Evolutionary conservation across 2,797 vertebrate species (phyloP), one percentile per base, ranked within the genome.

Genomic region (Microctenopoma steveboyesi): DNA sequence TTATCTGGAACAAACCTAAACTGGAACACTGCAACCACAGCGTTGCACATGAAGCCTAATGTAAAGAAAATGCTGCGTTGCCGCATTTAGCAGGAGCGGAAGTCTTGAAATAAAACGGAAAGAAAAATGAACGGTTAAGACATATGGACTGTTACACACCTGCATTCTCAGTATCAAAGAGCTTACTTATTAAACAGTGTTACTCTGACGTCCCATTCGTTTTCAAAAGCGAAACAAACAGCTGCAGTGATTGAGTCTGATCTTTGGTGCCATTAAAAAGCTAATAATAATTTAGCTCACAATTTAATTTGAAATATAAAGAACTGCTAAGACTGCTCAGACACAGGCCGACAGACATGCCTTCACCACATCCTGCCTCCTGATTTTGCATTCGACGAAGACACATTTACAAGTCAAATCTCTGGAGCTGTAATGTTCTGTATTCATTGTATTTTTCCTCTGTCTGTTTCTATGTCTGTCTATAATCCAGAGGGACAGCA

Each of bases 391-490:
- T 81, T 45, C 1, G n/a, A 61, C 69, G 42, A 15, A 73, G 46
- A 78, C 28, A 58, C 22, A 82, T 89, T 88, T 87, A 71, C 82
- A 88, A 88, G 80, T 82, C 76, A 89, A 88, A 91, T 88, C 14
- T 42, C 13, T 42, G 40, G 64, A 72, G 51, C 37, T 51, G 54
- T 7, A 39, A 37, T 39, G 63, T 50, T 47, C 5, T 14, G 25
- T 11, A 5, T 7, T 4, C 40, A 8, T 15, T 43, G 39, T 22
- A 22, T 40, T 50, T 40, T 27, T 14, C 33, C 14, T 11, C 30
- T 9, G 42, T 15, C 22, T 14, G 16, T 60, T 8, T 60, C 2
- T 25, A 9, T 15, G 4, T 54, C 4, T 16, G 8, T 13, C 37
- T 10, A 4, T 49, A 22, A 33, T 53, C 2, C 2, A 2, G 5